These are phyloP conservation scores for Henricia sp. DNA, from an alignment of 53 echinoderm and acorn worm species.

Conservation along the genomic window DNA sequence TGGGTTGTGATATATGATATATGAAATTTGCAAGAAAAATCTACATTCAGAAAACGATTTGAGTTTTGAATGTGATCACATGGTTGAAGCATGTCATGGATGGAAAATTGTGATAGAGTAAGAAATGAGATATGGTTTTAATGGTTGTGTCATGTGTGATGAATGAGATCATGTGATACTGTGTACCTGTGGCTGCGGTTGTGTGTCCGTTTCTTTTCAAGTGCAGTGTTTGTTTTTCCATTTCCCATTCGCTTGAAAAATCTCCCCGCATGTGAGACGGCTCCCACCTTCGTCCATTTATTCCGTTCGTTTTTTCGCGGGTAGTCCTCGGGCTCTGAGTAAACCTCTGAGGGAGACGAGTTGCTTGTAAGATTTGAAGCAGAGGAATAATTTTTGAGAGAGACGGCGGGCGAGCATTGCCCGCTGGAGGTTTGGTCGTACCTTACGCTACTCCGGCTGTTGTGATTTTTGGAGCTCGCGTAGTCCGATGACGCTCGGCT, in stretches of 20 bases:
- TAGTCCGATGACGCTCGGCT: constrained; percentile 33
- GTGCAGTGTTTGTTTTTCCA: constrained; percentile 3
- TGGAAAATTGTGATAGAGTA: too few relatives aligned
- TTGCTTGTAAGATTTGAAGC: constrained; percentile 6
- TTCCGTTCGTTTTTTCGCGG: neutral
- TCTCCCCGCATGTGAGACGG: neutral
- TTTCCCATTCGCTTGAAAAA: constrained; percentile 18
- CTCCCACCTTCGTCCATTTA: constrained; percentile 22
- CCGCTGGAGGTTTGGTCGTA: constrained; percentile 35
- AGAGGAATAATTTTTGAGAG: neutral
- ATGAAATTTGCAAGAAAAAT: too few relatives aligned
- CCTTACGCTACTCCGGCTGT: constrained; percentile 9
- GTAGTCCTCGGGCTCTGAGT: constrained; percentile 16
- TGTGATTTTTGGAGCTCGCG: neutral
- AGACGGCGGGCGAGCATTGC: neutral
- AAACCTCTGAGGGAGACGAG: neutral
- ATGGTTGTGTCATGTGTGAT: too few relatives aligned
- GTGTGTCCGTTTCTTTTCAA: constrained; percentile 12
- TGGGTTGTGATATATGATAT: too few relatives aligned
- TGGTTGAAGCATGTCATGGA: too few relatives aligned
- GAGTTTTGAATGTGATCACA: too few relatives aligned
- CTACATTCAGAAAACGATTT: too few relatives aligned
- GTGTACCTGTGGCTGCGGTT: constrained; percentile 21
- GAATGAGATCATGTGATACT: neutral
- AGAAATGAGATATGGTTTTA: too few relatives aligned